Conservation (phyloP, 2,888 invertebrate genomes). For the Drosophila rubida region DNA sequence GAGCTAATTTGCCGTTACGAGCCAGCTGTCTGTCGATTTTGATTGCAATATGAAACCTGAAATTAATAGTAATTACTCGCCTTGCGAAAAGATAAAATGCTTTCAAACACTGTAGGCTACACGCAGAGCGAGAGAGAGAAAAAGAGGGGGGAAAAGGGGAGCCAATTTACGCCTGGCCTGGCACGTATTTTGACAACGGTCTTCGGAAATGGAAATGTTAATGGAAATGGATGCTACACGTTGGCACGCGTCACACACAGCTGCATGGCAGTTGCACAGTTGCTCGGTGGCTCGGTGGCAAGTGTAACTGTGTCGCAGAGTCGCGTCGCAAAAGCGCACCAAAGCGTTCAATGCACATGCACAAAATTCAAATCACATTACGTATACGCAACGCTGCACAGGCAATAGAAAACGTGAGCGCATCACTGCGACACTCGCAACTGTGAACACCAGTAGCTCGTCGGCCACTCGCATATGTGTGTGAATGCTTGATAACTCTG, state of each 20-base stretch:
- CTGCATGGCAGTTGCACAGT: constrained; percentile 1
- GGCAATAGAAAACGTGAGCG: constrained; percentile 63
- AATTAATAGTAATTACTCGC: constrained; percentile 75
- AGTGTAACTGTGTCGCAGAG: constrained; percentile 16
- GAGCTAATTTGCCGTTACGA: constrained; percentile 55
- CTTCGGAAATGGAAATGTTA: constrained; percentile 43
- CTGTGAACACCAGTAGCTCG: background rate
- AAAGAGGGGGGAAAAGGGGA: background rate
- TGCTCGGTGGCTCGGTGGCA: too few relatives aligned
- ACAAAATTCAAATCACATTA: constrained; percentile 76
- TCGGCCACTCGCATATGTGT: background rate
- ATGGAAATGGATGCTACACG: constrained; percentile 41
- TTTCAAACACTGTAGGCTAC: constrained; percentile 28
- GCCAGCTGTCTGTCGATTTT: constrained; percentile 52
- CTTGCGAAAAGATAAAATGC: constrained; percentile 48
- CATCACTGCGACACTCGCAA: constrained; percentile 25
- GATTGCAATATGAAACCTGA: constrained; percentile 72
- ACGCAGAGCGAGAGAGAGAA: background rate
- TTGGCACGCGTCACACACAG: constrained; percentile 3
- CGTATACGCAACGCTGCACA: constrained; percentile 73
- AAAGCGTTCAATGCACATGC: constrained; percentile 62
- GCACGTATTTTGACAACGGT: constrained; percentile 58
- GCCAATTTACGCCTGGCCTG: constrained; percentile 51
- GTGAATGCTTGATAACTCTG: constrained; percentile 41
- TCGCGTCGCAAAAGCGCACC: constrained; percentile 50